Evolutionary conservation across 2,888 invertebrate species (phyloP).

Genomic region (Dynastes grantii): DNA sequence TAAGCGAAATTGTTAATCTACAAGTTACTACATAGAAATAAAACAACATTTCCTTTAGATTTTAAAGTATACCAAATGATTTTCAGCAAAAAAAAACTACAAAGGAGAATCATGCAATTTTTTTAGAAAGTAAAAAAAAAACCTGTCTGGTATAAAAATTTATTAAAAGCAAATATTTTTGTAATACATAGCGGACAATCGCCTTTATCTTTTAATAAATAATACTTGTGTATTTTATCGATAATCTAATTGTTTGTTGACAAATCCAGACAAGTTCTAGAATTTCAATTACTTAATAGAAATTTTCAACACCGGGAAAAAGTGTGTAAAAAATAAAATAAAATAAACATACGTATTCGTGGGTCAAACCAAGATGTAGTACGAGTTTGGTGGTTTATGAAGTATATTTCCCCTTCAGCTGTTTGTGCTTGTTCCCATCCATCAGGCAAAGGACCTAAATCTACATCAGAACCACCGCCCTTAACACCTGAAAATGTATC

Average conservation of each 20-base stretch:
- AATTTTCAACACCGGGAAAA: slow-evolving; percentile 12
- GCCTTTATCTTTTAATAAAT: background rate
- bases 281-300: background rate
- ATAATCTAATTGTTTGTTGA: too few species aligned
- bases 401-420: slow-evolving; percentile 89
- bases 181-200: too few species aligned
- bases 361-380: slow-evolving; percentile 99
- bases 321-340: slow-evolving; percentile 18
- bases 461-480: slow-evolving; percentile 71
- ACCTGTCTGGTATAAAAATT: slow-evolving; percentile 21
- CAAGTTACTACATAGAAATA: slow-evolving; percentile 44
- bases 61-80: too few species aligned
- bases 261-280: slow-evolving; percentile 22
- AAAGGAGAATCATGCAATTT: slow-evolving; percentile 6
- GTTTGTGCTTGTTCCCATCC: slow-evolving; percentile 93
- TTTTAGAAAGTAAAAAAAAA: slow-evolving; percentile 17
- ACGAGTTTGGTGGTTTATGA: slow-evolving; percentile 93
- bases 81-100: background rate
- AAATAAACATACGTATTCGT: slow-evolving; percentile 89
- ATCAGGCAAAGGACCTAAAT: slow-evolving; percentile 86
- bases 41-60: slow-evolving; percentile 39
- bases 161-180: background rate
- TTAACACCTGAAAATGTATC: slow-evolving; percentile 63
- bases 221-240: background rate
- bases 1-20: slow-evolving; percentile 23